Evolutionary conservation across 2,113 vertebrate species (phyloP).

Genomic region (Marmota flaviventris): DNA sequence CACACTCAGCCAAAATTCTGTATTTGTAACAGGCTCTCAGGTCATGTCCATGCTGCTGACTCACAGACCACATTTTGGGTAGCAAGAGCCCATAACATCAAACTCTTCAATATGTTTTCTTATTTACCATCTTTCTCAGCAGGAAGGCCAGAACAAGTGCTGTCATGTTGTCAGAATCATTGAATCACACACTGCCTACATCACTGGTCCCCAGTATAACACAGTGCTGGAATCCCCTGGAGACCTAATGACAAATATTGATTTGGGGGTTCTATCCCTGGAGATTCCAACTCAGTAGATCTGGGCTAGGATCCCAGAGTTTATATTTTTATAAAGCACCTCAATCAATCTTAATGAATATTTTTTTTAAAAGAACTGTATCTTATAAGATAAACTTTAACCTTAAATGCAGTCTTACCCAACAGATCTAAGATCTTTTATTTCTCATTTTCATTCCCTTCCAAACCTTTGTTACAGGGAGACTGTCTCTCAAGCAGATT

Average conservation of each 20-base stretch:
- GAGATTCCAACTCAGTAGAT: neutral
- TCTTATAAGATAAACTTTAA: constrained; percentile 4
- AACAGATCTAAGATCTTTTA: neutral
- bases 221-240: neutral
- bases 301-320: neutral
- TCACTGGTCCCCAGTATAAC: neutral
- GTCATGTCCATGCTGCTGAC: neutral
- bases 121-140: neutral
- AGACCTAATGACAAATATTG: neutral
- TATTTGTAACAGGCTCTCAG: constrained; percentile 8
- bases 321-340: constrained; percentile 3
- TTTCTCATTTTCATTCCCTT: constrained; percentile 12
- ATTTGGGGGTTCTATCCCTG: neutral
- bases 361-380: neutral
- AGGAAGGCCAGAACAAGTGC: neutral
- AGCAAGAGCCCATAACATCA: neutral
- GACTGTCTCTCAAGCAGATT: neutral
- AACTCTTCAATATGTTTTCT: neutral
- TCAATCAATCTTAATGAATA: neutral
- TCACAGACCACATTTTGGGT: neutral
- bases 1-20: neutral
- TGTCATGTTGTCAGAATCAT: neutral
- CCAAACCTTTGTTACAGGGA: constrained; percentile 14
- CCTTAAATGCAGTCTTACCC: neutral
- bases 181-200: neutral